Percentiles rank a stretch among this genome's conserved stretches.
These are phyloP conservation scores for Scartelaos histophorus DNA, from an alignment of 2,113 vertebrate species.

Conservation along the genomic window DNA sequence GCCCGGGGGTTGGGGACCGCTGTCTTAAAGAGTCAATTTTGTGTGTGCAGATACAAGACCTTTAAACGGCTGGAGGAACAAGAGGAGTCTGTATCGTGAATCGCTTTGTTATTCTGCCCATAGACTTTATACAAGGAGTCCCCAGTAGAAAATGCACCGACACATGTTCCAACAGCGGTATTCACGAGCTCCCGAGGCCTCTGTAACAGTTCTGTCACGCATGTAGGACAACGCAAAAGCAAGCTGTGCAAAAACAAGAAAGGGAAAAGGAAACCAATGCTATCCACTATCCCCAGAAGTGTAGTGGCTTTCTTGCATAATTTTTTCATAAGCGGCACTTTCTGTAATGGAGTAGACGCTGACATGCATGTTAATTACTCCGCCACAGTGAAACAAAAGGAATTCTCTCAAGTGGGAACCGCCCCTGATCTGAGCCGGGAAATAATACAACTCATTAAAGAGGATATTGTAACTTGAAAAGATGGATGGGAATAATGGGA, in stretches of 20 bases:
- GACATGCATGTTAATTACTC: slow-evolving; percentile 59
- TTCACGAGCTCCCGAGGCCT: slow-evolving; percentile 66
- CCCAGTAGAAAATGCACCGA: slow-evolving; percentile 65
- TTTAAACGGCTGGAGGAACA: slow-evolving; percentile 74
- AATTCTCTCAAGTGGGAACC: slow-evolving; percentile 22
- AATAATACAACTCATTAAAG: slow-evolving; percentile 1
- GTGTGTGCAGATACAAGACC: too few species aligned
- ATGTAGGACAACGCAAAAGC: slow-evolving; percentile 67
- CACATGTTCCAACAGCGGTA: slow-evolving; percentile 61
- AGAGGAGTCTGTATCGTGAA: slow-evolving; percentile 86
- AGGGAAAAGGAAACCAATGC: background rate
- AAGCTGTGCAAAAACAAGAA: slow-evolving; percentile 39
- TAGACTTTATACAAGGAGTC: slow-evolving; percentile 66
- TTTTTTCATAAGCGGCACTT: slow-evolving; percentile 49
- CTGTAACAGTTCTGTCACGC: slow-evolving; percentile 73
- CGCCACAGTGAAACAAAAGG: slow-evolving; percentile 43
- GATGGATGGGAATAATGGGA: background rate
- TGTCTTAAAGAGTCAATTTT: too few species aligned
- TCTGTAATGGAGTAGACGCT: slow-evolving; percentile 52
- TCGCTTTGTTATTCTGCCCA: slow-evolving; percentile 67
- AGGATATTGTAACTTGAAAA: background rate
- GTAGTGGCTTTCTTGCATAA: slow-evolving; percentile 39
- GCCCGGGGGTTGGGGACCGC: too few species aligned
- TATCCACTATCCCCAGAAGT: slow-evolving; percentile 36
- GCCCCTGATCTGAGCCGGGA: slow-evolving; percentile 1